phyloP scores from a whole-genome alignment of 2,888 invertebrate species.

The Achlya flavicornis region DNA sequence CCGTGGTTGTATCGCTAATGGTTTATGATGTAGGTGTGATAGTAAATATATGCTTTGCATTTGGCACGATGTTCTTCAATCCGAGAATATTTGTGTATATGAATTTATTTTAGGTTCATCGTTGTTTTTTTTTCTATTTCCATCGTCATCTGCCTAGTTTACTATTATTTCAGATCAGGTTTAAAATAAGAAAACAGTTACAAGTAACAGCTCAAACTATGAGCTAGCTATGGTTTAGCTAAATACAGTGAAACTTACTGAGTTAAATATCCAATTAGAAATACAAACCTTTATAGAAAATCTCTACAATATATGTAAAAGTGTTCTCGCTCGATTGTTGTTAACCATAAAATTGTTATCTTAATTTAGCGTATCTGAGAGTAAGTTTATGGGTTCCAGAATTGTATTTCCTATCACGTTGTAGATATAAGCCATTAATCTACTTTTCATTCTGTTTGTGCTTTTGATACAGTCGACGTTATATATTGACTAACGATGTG shows the following conservation, averaged over 20 bases:
- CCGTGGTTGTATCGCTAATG: conserved; percentile 14
- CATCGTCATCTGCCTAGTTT: not conserved
- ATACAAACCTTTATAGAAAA: not conserved
- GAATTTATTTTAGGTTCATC: conserved; percentile 24
- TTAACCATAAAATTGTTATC: not conserved
- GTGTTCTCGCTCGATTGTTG: not conserved
- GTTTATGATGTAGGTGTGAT: conserved; percentile 25
- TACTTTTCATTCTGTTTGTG: not conserved
- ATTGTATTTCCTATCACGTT: not conserved
- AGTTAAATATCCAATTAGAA: not conserved
- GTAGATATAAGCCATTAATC: not conserved
- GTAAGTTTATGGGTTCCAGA: not conserved
- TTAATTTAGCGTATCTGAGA: not conserved
- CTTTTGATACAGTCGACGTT: not conserved
- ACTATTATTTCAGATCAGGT: not conserved
- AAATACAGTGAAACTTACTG: not conserved
- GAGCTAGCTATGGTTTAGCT: too few relatives aligned
- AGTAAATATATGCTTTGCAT: conserved; percentile 23
- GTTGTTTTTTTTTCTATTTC: conserved; percentile 12
- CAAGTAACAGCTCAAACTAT: not conserved
- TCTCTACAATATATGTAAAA: not conserved
- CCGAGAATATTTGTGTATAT: not conserved
- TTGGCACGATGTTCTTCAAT: conserved; percentile 19
- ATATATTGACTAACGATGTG: not conserved
- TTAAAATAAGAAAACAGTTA: not conserved